Percentiles rank a stretch among this genome's conserved stretches.
phyloP scores from a whole-genome alignment of 2,797 vertebrate genomes.

The Pseudochirops cupreus region DNA sequence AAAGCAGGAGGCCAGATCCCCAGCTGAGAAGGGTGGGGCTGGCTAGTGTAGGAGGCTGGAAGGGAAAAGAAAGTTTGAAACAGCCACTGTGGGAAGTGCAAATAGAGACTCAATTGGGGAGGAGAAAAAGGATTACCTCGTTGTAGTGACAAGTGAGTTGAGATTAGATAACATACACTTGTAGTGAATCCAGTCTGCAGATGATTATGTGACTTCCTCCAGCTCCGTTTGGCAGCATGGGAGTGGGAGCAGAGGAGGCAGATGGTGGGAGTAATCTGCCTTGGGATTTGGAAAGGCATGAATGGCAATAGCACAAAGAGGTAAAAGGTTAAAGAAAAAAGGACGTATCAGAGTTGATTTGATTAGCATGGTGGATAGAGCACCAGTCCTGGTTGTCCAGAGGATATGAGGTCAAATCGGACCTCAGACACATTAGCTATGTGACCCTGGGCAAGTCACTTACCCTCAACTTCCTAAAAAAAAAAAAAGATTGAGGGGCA shows the following conservation, averaged over 20 bases:
- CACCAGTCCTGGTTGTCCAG: too few species aligned
- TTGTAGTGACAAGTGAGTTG: not conserved
- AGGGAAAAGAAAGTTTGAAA: not conserved
- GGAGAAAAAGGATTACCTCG: not conserved
- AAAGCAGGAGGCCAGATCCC: not conserved
- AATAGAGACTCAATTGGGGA: not conserved
- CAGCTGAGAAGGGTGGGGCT: not conserved
- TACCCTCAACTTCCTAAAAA: not conserved
- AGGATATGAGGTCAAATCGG: too few species aligned
- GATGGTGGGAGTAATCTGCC: not conserved
- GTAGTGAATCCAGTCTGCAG: not conserved
- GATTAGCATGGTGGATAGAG: too few species aligned
- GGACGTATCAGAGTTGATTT: not conserved
- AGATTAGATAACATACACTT: constrained; percentile 9
- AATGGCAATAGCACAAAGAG: not conserved
- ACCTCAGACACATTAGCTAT: too few species aligned
- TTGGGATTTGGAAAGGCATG: not conserved
- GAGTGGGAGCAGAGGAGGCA: not conserved
- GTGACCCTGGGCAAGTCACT: not conserved
- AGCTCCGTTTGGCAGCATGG: not conserved
- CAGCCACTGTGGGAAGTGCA: not conserved
- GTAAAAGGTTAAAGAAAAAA: not conserved
- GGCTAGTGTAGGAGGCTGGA: not conserved
- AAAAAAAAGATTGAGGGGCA: too few species aligned
- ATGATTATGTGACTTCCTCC: constrained; percentile 1